Evolutionary conservation across 2,797 vertebrate species (phyloP).

Genomic region (Semotilus atromaculatus): DNA sequence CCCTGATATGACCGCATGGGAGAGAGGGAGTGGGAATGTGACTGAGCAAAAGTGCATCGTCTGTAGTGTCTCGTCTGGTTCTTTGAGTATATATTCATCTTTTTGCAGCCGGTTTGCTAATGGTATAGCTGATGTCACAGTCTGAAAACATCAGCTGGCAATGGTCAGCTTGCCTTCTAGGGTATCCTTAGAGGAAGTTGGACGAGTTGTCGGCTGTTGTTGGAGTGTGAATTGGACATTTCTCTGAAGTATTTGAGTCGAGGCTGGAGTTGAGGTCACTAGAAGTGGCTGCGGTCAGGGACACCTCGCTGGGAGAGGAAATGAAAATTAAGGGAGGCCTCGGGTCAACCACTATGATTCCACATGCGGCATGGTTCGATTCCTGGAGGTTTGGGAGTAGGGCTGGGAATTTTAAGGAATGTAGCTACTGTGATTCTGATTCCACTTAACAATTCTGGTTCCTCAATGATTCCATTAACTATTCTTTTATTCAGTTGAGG

Average conservation of each 20-base stretch:
- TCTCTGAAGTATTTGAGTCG: not conserved
- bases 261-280: conserved; percentile 24
- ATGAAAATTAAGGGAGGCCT: conserved; percentile 21
- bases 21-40: conserved; percentile 21
- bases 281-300: conserved; percentile 6
- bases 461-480: not conserved
- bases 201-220: not conserved
- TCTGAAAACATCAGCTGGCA: not conserved
- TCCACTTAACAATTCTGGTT: not conserved
- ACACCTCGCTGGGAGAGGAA: conserved; percentile 36
- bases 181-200: not conserved
- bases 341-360: conserved; percentile 22
- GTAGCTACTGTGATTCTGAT: not conserved
- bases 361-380: not conserved
- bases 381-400: not conserved
- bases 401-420: not conserved
- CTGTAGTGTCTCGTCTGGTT: conserved; percentile 21
- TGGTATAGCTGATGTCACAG: conserved; percentile 1
- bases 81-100: not conserved
- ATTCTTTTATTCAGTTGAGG: not conserved
- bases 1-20: conserved; percentile 66
- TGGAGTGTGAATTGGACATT: not conserved
- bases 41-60: conserved; percentile 20
- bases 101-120: not conserved
- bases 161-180: not conserved